Evolutionary conservation across 1,140 invertebrate species (phyloP), one percentile per base, ranked within the genome.

Genomic region (Bombus polaris): DNA sequence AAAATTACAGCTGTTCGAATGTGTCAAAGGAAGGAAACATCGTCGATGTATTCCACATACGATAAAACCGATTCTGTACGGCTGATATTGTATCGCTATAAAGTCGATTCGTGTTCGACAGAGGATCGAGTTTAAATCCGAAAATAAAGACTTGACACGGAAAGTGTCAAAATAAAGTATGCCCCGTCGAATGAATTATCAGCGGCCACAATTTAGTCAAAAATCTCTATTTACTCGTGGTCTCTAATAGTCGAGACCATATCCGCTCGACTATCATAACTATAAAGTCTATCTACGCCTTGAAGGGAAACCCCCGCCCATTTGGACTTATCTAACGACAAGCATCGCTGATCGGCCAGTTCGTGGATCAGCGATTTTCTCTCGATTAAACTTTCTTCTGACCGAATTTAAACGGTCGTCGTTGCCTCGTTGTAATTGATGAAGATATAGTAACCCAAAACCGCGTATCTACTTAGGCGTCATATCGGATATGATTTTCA

Each of bases 321-420:
- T 53, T 83, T 32, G 25, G 75, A 59, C 39, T 79, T 62, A 59
- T 42, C 82, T 53, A 62, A 57, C 47, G 42, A 78, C 62, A 79
- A 78, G 75, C 73, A n/a, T 68, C 13, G 22, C 13, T 42, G 65
- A 13, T 22, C 10, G n/a, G 32, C 18, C 18, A 76, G 28, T 25
- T 79, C 68, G 37, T 47, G 68, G 75, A 71, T 84, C 74, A 84
- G 53, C 66, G 47, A 68, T 37, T 62, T 84, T 47, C 15, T 53
- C 65, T 79, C 68, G 76, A 72, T 79, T 84, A 79, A 79, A 84
- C 66, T 79, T 59, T 42, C 73, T 15, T 62, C 47, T 53, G 66
- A 3, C 3, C 65, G 66, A 66, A 71, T 62, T 68, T 42, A 2
- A 83, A 15, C 47, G 15, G 18, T 22, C 44, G 9, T 28, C 25